Conservation (phyloP, 2,888 invertebrate genomes). For the Stenichneumon culpator region DNA sequence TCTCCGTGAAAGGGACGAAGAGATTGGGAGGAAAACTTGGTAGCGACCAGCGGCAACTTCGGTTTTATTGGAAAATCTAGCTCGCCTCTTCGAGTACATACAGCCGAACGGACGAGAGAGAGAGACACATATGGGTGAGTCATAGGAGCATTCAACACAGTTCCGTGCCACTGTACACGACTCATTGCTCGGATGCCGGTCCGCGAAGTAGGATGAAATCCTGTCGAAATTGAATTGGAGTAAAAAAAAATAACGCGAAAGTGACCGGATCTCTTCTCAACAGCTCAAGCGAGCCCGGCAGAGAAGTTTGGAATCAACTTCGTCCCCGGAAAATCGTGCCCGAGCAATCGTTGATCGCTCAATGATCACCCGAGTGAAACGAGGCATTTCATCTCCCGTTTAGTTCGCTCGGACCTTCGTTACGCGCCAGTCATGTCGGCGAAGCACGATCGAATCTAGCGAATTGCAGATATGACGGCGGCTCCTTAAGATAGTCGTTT, state of each 20-base stretch:
- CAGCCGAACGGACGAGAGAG: conserved; percentile 17
- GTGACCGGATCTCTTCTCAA: conserved; percentile 30
- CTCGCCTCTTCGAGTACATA: conserved; percentile 53
- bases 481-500: too few relatives aligned
- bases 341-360: conserved; percentile 23
- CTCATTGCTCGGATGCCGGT: background rate
- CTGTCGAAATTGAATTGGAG: conserved; percentile 57
- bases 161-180: conserved; percentile 38
- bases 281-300: conserved; percentile 49
- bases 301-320: conserved; percentile 56
- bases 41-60: conserved; percentile 65
- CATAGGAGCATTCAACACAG: conserved; percentile 11
- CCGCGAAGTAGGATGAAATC: conserved; percentile 17
- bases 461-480: background rate
- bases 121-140: conserved; percentile 26
- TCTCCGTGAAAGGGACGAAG: conserved; percentile 49
- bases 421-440: background rate
- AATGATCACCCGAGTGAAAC: conserved; percentile 49
- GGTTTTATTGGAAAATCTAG: conserved; percentile 71
- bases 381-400: background rate
- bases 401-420: background rate
- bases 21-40: conserved; percentile 69
- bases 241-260: conserved; percentile 26
- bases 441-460: conserved; percentile 1
- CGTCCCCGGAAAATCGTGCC: conserved; percentile 11